Evolutionary conservation across 2,797 vertebrate genomes (phyloP).

Genomic region (Ibycter americanus): DNA sequence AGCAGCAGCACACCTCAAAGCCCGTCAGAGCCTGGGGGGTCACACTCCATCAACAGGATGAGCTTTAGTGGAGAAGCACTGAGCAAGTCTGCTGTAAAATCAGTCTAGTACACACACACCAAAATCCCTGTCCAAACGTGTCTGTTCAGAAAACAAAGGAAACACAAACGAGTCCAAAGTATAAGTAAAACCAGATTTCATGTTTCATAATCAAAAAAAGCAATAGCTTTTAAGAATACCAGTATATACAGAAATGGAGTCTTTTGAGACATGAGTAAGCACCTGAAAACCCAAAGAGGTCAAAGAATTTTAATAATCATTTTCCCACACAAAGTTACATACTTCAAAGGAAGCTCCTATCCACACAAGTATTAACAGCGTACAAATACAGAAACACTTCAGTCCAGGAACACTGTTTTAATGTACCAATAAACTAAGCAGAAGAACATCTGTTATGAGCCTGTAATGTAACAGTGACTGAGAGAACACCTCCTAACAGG

Average conservation of each 20-base stretch:
- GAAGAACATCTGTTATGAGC: not conserved
- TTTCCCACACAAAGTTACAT: not conserved
- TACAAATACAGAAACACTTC: not conserved
- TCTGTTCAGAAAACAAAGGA: not conserved
- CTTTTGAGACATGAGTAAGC: not conserved
- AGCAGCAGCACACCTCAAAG: not conserved
- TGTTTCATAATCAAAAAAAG: too few species aligned
- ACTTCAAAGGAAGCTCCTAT: not conserved
- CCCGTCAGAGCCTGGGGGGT: not conserved
- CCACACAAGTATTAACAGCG: not conserved
- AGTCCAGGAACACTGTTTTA: not conserved
- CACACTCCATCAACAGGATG: rapidly evolving
- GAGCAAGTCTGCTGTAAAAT: not conserved
- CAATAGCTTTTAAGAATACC: not conserved
- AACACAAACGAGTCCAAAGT: not conserved
- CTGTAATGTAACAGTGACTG: not conserved
- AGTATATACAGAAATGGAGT: not conserved
- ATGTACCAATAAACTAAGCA: not conserved
- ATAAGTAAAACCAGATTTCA: not conserved
- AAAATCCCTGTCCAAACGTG: not conserved
- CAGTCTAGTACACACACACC: not conserved
- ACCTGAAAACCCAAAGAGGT: not conserved
- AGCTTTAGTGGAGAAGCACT: not conserved
- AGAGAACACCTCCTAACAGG: not conserved
- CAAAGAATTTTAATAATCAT: not conserved